phyloP scores from a whole-genome alignment of 2,797 vertebrate genomes.

The Mus spretus region DNA sequence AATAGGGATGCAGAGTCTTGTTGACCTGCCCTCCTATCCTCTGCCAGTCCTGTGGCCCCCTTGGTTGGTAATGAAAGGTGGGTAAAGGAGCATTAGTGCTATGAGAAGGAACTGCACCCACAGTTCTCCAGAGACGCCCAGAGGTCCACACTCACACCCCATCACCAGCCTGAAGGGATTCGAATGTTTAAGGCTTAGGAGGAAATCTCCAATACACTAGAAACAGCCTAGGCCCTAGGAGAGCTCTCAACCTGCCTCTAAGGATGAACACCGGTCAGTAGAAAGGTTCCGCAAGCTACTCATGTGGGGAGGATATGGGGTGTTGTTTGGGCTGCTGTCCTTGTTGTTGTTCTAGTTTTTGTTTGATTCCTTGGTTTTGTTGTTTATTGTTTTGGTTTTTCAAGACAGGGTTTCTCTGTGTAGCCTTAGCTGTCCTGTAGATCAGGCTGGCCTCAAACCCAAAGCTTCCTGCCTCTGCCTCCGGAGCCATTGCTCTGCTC shows the following conservation, averaged over 20 bases:
- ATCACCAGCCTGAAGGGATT: background rate
- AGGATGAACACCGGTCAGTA: background rate
- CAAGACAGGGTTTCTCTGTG: background rate
- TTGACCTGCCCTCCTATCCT: conserved; percentile 29
- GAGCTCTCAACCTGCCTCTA: background rate
- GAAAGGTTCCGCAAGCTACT: background rate
- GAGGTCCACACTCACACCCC: background rate
- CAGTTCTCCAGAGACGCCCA: background rate
- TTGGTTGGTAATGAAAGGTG: background rate
- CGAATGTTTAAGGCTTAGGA: background rate
- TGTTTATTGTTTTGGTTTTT: background rate
- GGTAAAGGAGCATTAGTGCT: background rate
- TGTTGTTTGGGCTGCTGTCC: background rate
- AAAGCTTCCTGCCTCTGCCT: background rate
- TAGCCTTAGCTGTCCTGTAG: background rate
- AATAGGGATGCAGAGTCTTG: background rate
- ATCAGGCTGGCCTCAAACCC: background rate
- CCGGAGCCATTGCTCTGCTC: background rate
- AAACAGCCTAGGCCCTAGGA: background rate
- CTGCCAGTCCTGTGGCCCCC: background rate
- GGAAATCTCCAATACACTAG: background rate
- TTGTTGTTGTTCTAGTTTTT: background rate
- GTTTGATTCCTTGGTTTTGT: background rate
- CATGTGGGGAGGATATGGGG: too few species aligned
- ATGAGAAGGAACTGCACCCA: background rate